Base-by-base conservation (phyloP, 1,140 invertebrate genomes). In the Drosophila repleta region DNA sequence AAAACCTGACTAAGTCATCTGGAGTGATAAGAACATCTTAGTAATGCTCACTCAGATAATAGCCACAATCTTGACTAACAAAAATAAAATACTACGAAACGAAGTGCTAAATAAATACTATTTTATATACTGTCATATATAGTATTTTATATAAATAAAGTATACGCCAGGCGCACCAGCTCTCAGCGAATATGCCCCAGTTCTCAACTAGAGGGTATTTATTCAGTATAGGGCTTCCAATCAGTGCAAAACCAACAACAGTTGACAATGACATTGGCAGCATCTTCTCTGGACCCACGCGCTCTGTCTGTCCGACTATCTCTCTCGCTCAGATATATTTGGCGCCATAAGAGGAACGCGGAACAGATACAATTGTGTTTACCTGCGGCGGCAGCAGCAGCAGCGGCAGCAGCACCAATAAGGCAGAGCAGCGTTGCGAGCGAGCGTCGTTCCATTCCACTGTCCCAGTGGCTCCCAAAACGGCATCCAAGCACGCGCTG, bases 251-350 rank as follows among this genome's bases (percentile, higher is more conserved):
- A 63, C 70, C 63, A 49, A 49, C 64, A 74, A 67, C 68, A 85
- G 80, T 82, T 87, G 82, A 65, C 82, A 87, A 60, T 85, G 82
- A 87, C 82, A 85, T 75, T 87, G 82, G 51, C 37, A 69, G 39
- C 69, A 68, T 71, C 37, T 58, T 32, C 37, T 55, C 37, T 55
- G 62, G 55, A 68, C 39, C 62, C 58, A 73, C 46, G 46, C 48
- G 11, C 32, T 11, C 32, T 37, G 52, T 24, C 29, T 8, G 4
- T 21, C 20, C 52, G 52, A 26, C 43, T 70, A 46, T 55, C 49
- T 61, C 58, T 51, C 63, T 29, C 26, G 32, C 24, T 48, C 60
- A 63, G 46, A 62, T 41, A 62, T 39, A 37, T 46, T 69, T 60
- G 51, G 51, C 69, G 64, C 46, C 60, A 74, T 29, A 57, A 37